Percentiles rank a stretch among this genome's conserved stretches.
phyloP scores from a whole-genome alignment of 1,140 invertebrate genomes.

The Drosophila tsacasi region DNA sequence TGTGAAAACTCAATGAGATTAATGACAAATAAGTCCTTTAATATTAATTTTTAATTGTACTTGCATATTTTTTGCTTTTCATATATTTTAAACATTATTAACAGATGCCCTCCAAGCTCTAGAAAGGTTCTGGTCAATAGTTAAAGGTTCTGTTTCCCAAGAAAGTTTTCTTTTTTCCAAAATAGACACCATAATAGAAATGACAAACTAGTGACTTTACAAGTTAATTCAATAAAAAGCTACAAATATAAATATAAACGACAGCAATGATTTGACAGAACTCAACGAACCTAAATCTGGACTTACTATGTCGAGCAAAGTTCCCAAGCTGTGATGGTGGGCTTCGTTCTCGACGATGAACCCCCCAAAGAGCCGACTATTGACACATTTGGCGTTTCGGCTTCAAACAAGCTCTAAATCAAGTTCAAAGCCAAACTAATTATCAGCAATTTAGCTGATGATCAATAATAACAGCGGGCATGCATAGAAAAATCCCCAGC shows the following conservation, averaged over 20 bases:
- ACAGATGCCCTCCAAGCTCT: too few species aligned
- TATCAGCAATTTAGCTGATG: slow-evolving; percentile 77
- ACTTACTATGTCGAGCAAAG: not conserved
- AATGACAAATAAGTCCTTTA: too few species aligned
- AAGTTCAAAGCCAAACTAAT: slow-evolving; percentile 84
- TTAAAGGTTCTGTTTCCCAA: not conserved
- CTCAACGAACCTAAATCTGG: not conserved
- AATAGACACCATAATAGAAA: not conserved
- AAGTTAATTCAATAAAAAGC: not conserved
- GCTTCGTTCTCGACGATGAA: slow-evolving; percentile 11
- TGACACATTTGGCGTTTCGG: slow-evolving; percentile 45
- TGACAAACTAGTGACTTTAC: too few species aligned
- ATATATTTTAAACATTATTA: too few species aligned
- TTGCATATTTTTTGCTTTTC: not conserved
- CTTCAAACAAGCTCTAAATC: slow-evolving; percentile 76
- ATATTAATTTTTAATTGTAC: not conserved
- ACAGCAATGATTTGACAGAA: slow-evolving; percentile 1
- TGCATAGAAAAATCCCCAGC: slow-evolving; percentile 10
- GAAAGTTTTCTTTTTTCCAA: not conserved
- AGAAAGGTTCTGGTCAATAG: too few species aligned
- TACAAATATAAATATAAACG: not conserved
- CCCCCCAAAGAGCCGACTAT: slow-evolving; percentile 22
- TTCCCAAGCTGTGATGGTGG: slow-evolving; percentile 3
- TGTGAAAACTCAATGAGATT: too few species aligned
- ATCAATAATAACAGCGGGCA: slow-evolving; percentile 60